Evolutionary conservation across 2,888 invertebrate species (phyloP).

Genomic region (Neoascia interrupta): DNA sequence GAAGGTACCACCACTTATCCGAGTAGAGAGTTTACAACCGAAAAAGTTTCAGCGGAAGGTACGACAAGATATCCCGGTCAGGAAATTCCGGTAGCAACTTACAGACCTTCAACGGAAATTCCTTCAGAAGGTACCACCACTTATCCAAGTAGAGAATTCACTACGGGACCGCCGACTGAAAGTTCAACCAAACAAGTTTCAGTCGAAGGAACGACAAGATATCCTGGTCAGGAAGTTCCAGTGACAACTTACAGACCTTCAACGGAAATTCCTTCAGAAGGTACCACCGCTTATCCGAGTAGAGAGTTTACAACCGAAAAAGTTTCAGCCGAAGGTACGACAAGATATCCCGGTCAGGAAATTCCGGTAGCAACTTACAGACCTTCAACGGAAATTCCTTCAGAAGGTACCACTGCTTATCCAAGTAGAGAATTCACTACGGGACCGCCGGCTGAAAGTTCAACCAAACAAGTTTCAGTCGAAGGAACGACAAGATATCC

Average conservation of each 20-base stretch:
- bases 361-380: neutral
- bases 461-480: neutral
- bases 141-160: neutral
- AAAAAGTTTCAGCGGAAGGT: neutral
- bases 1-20: neutral
- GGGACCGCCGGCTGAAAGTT: neutral
- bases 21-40: neutral
- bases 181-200: neutral
- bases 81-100: neutral
- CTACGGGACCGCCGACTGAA: constrained; percentile 6
- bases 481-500: neutral
- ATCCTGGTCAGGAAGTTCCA: neutral
- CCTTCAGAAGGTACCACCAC: neutral
- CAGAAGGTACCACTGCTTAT: neutral
- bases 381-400: neutral
- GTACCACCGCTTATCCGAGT: neutral
- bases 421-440: neutral
- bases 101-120: neutral
- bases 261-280: neutral
- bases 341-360: no score
- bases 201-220: no score
- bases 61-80: constrained; percentile 4
- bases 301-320: neutral
- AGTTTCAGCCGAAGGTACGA: no score
- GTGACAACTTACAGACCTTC: neutral